Evolutionary conservation across 2,797 vertebrate species (phyloP), one percentile per base, ranked within the genome.

Genomic region (Brachyalestes nurse): DNA sequence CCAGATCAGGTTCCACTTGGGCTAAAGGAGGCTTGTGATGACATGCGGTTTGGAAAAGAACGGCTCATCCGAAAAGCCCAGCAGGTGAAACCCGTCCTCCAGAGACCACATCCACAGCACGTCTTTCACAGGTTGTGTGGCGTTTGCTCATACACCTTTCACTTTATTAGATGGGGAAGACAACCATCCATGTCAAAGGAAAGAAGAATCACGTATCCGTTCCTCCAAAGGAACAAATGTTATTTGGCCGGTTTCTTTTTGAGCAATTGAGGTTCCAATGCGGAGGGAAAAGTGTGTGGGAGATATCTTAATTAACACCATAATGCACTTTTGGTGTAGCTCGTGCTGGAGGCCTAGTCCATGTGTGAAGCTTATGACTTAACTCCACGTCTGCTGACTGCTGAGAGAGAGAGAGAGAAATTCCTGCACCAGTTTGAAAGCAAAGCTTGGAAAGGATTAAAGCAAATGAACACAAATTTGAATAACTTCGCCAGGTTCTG

Each of bases 1-100:
- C 64, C 38, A 75, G 85, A 78, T 88, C 80, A 78, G 74, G 72
- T 87, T 89, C 79, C 82, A 51, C 53, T 78, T 8, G 73, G 55
- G 73, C 64, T 75, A 81, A 83, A 66, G 57, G 49, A 77, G 51
- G 65, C 79, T 77, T 55, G 75, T 51, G 51, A 79, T 75, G 77
- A 79, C 85, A 74, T 40, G 76, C 55, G 72, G 70, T 82, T 79
- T 85, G 40, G 47, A 78, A 79, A 70, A 75, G 40, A 80, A 25
- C 60, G 70, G 65, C 64, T 72, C 80, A 64, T 65, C 75, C 16
- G 51, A 51, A 51, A 51, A 13, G 13, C 12, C 12, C 23, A 64
- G n/a, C 1, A 51, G 55, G 61, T 42, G 53, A 72, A 83, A 76
- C 13, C 40, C 19, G 49, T 60, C 57, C 62, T 72, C 23, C 61